Percentiles rank a stretch among this genome's conserved stretches.
phyloP scores from a whole-genome alignment of 37 sponge, comb jelly and placozoan species.

The Spongilla lacustris region DNA sequence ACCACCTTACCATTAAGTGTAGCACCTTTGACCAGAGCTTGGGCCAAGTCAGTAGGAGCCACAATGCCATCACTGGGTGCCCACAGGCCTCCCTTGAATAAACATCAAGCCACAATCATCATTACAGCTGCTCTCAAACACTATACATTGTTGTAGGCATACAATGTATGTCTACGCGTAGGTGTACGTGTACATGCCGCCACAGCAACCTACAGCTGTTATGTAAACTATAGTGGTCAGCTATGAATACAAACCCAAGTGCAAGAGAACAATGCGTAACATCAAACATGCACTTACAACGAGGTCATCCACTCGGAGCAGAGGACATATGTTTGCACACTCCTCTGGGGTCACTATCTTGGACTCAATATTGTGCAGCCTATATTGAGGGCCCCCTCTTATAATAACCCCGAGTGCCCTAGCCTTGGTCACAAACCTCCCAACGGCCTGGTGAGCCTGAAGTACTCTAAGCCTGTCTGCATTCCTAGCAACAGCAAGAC shows the following conservation, averaged over 20 bases:
- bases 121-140: background rate
- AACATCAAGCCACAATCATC: background rate
- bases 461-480: constrained; percentile 60
- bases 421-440: no score
- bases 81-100: constrained; percentile 43
- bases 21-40: constrained; percentile 40
- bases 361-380: constrained; percentile 59
- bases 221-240: no score
- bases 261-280: background rate
- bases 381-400: no score
- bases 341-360: constrained; percentile 68
- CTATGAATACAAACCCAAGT: background rate
- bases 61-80: constrained; percentile 49
- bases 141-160: background rate
- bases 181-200: background rate
- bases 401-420: no score
- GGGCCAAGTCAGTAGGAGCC: constrained; percentile 45
- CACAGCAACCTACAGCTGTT: no score
- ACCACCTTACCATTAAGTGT: constrained; percentile 26
- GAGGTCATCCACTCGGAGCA: constrained; percentile 71
- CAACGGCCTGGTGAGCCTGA: constrained; percentile 14
- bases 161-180: no score
- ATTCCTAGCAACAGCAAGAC: constrained; percentile 61
- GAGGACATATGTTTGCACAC: constrained; percentile 60
- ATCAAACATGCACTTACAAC: constrained; percentile 50